Percentiles rank a stretch among this genome's conserved stretches.
Evolutionary conservation across 1,140 invertebrate genomes (phyloP).

Genomic region (Aphelenchoides fujianensis): DNA sequence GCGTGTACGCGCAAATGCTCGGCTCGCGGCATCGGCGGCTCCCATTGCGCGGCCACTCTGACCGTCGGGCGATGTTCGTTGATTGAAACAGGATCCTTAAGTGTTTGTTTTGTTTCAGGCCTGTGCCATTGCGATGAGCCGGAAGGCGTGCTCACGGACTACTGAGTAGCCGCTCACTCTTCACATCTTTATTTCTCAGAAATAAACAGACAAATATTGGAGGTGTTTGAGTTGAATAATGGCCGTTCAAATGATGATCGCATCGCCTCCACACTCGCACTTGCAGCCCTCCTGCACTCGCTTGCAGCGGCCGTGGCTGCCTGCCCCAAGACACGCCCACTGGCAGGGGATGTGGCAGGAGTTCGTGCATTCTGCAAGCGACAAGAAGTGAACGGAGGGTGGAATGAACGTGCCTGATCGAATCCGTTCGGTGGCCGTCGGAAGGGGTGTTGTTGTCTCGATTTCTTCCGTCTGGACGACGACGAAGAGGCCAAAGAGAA

Average conservation of each 20-base stretch:
- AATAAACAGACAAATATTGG: no score
- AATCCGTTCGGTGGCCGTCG: not conserved
- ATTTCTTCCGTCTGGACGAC: not conserved
- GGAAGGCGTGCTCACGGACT: no score
- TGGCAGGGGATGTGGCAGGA: not conserved
- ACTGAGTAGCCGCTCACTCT: no score
- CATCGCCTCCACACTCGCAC: not conserved
- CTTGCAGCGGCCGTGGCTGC: not conserved
- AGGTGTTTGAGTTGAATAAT: no score
- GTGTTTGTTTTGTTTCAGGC: no score
- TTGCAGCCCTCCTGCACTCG: not conserved
- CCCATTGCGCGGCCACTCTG: not conserved
- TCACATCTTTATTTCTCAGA: no score
- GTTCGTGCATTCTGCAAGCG: not conserved
- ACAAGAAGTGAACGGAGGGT: no score
- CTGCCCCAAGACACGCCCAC: not conserved
- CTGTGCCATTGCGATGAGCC: conserved; percentile 2
- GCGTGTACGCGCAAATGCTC: not conserved
- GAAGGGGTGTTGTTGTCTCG: not conserved
- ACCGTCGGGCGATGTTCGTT: not conserved
- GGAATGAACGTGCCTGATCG: not conserved
- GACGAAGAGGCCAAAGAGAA: no score
- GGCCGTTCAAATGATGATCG: conserved; percentile 2
- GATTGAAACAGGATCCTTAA: no score
- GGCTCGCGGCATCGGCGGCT: not conserved